Percentiles rank a stretch among this genome's conserved stretches.
Conservation (phyloP, 1,140 invertebrate species). For the Augochlora pura region DNA sequence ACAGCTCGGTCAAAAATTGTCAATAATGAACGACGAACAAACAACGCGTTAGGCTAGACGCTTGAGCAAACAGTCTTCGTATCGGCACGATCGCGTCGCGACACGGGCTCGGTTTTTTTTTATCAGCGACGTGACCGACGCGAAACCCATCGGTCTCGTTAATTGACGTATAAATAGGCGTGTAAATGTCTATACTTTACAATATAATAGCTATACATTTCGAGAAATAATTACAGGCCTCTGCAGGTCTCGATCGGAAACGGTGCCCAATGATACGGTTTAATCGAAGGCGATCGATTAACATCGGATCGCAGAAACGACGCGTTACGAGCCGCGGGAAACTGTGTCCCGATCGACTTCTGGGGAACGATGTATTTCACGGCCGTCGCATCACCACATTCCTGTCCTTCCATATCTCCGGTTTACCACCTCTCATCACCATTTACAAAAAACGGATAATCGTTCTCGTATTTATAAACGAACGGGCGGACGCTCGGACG, state of each 20-base stretch:
- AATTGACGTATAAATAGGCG: conserved; percentile 17
- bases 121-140: no score
- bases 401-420: not conserved
- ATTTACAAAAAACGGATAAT: no score
- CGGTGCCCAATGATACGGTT: not conserved
- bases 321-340: not conserved
- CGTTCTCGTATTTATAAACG: no score
- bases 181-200: conserved; percentile 9
- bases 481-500: no score
- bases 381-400: not conserved
- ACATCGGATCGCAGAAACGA: not conserved
- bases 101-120: not conserved
- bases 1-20: not conserved
- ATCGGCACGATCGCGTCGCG: not conserved
- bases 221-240: not conserved
- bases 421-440: no score
- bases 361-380: not conserved
- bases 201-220: conserved; percentile 22
- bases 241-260: not conserved
- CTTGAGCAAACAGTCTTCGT: conserved; percentile 28
- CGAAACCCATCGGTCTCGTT: not conserved
- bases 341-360: not conserved
- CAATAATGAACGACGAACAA: not conserved
- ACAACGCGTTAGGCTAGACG: not conserved
- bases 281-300: not conserved